Percentiles rank a stretch among this genome's conserved stretches.
These are phyloP conservation scores for Calliopum simillimum DNA, from an alignment of 2,888 invertebrate genomes.

Conservation along the genomic window DNA sequence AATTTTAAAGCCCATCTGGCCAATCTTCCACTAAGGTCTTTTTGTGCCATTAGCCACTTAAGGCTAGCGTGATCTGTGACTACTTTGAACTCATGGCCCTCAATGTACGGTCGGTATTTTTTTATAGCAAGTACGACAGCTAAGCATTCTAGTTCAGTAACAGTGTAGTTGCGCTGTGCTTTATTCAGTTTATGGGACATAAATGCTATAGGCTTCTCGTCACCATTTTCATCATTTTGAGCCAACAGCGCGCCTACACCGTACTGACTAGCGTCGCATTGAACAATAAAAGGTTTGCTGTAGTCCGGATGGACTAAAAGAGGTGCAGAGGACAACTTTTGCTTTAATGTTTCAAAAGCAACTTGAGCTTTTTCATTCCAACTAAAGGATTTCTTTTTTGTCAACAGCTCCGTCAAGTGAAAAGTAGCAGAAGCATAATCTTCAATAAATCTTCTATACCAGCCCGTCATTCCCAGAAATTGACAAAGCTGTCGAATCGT, in stretches of 20 bases:
- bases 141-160: constrained; percentile 35
- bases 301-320: constrained; percentile 34
- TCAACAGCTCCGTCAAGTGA: constrained; percentile 20
- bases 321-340: constrained; percentile 30
- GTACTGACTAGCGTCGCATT: constrained; percentile 34
- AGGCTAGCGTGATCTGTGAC: background rate
- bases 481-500: constrained; percentile 27
- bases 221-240: constrained; percentile 33
- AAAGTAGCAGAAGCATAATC: constrained; percentile 8
- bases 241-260: constrained; percentile 37
- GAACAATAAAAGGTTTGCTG: constrained; percentile 34
- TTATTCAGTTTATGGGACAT: constrained; percentile 41
- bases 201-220: constrained; percentile 35
- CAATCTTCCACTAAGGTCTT: constrained; percentile 17
- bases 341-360: constrained; percentile 32
- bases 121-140: constrained; percentile 30
- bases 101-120: constrained; percentile 35
- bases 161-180: constrained; percentile 35
- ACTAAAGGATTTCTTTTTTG: background rate
- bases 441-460: constrained; percentile 8
- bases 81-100: constrained; percentile 3
- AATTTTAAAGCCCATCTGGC: constrained; percentile 20
- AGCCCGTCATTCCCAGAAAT: too few species aligned
- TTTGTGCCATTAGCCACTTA: constrained; percentile 21
- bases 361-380: constrained; percentile 15